These are phyloP conservation scores for Drosophila pallidifrons DNA, from an alignment of 1,140 invertebrate species.

Conservation along the genomic window DNA sequence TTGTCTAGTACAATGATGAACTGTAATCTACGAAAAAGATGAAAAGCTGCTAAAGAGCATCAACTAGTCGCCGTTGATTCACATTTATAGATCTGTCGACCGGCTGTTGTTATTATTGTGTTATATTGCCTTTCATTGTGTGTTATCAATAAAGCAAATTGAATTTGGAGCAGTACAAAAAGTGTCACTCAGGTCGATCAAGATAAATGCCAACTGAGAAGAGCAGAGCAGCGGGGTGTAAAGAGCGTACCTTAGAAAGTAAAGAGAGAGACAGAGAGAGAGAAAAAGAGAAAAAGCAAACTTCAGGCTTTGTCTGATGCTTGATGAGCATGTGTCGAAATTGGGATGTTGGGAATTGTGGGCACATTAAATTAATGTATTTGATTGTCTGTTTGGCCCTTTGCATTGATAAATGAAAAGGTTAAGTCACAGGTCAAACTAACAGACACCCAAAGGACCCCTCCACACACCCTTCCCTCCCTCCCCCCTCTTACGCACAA, in stretches of 20 bases:
- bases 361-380: conserved; percentile 70
- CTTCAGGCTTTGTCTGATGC: conserved; percentile 56
- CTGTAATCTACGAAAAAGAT: background rate
- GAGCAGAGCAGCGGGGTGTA: background rate
- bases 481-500: too few relatives aligned
- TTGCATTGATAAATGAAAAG: conserved; percentile 70
- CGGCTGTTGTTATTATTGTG: conserved; percentile 48
- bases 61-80: background rate
- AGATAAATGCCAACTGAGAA: conserved; percentile 69
- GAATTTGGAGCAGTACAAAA: conserved; percentile 75
- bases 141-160: conserved; percentile 79
- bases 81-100: conserved; percentile 7
- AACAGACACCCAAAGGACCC: conserved; percentile 10
- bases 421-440: conserved; percentile 51
- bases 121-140: conserved; percentile 62
- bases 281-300: background rate
- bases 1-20: too few relatives aligned
- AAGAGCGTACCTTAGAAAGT: background rate
- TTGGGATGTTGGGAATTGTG: conserved; percentile 43
- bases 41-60: background rate
- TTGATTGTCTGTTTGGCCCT: conserved; percentile 46
- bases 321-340: conserved; percentile 50
- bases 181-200: conserved; percentile 74
- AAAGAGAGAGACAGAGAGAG: conserved; percentile 8
- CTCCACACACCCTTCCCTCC: background rate